Percentiles rank a stretch among this genome's conserved stretches.
Evolutionary conservation across 2,888 invertebrate species (phyloP).

Genomic region (Eupeodes latifasciatus): DNA sequence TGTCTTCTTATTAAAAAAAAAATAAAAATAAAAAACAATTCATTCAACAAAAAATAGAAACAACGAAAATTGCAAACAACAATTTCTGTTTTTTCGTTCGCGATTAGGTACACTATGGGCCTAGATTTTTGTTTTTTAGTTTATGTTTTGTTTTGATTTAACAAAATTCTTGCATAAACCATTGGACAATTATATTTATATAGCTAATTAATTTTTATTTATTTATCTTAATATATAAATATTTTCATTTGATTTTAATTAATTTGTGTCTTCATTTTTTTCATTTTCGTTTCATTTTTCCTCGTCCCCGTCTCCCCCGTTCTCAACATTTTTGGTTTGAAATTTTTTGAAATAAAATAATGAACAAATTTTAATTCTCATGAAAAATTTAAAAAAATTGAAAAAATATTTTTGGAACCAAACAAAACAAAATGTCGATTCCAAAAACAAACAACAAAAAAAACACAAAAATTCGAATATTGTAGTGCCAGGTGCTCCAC

Average conservation of each 20-base stretch:
- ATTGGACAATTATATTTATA: conserved; percentile 79
- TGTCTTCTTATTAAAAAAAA: conserved; percentile 33
- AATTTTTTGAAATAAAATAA: conserved; percentile 25
- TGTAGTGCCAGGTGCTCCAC: conserved; percentile 98
- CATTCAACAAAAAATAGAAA: conserved; percentile 22
- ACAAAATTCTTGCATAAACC: conserved; percentile 83
- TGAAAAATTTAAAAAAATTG: conserved; percentile 64
- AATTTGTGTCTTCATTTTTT: conserved; percentile 23
- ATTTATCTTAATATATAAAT: background rate
- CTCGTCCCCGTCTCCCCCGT: conserved; percentile 27
- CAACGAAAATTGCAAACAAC: conserved; percentile 17
- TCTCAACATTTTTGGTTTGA: conserved; percentile 44
- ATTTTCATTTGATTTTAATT: conserved; percentile 57
- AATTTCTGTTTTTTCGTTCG: conserved; percentile 74
- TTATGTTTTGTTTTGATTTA: conserved; percentile 30
- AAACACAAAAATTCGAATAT: conserved; percentile 76
- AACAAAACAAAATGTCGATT: conserved; percentile 51
- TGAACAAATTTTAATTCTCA: conserved; percentile 37
- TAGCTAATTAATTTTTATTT: conserved; percentile 33
- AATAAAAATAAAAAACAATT: conserved; percentile 45
- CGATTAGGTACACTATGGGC: conserved; percentile 44
- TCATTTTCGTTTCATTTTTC: conserved; percentile 57
- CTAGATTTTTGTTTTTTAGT: background rate
- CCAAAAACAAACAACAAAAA: conserved; percentile 65
- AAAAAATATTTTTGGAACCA: conserved; percentile 65